These are phyloP conservation scores for Vanacampus margaritifer DNA, from an alignment of 2,113 vertebrate species.

Conservation along the genomic window DNA sequence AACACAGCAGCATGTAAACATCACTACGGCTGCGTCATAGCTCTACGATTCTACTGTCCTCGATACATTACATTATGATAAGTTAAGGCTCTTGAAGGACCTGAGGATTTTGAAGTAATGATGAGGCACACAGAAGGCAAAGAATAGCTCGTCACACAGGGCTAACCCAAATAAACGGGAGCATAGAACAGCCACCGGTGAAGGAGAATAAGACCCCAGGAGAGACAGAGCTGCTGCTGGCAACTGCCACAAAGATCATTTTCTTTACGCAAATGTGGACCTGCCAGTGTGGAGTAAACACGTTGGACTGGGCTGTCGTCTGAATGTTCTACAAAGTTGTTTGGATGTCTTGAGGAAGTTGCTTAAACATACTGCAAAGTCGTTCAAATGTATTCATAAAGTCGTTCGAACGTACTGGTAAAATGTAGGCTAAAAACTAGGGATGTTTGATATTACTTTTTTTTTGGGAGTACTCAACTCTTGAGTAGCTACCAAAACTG, in stretches of 20 bases:
- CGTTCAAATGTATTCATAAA: no score
- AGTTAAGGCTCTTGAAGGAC: slow-evolving; percentile 82
- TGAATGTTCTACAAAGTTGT: no score
- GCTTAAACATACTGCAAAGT: no score
- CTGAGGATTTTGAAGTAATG: slow-evolving; percentile 79
- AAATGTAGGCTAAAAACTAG: no score
- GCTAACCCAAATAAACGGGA: slow-evolving; percentile 54
- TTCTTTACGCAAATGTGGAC: slow-evolving; percentile 1
- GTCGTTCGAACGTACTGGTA: no score
- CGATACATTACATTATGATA: slow-evolving; percentile 64
- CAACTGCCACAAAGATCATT: slow-evolving; percentile 16
- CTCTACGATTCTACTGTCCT: slow-evolving; percentile 46
- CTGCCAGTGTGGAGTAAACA: no score
- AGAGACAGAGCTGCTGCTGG: slow-evolving; percentile 12
- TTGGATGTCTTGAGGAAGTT: no score
- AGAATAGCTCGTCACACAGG: slow-evolving; percentile 67
- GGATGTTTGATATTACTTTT: no score
- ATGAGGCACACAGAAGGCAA: slow-evolving; percentile 82
- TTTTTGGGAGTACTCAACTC: no score
- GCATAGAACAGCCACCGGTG: slow-evolving; percentile 41
- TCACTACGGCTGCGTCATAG: slow-evolving; percentile 42
- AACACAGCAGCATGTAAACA: slow-evolving; percentile 61
- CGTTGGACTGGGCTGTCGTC: no score
- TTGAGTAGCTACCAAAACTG: no score
- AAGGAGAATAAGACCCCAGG: slow-evolving; percentile 26